Base-by-base conservation (phyloP, 2,797 vertebrate species). In the Sylvilagus floridanus region DNA sequence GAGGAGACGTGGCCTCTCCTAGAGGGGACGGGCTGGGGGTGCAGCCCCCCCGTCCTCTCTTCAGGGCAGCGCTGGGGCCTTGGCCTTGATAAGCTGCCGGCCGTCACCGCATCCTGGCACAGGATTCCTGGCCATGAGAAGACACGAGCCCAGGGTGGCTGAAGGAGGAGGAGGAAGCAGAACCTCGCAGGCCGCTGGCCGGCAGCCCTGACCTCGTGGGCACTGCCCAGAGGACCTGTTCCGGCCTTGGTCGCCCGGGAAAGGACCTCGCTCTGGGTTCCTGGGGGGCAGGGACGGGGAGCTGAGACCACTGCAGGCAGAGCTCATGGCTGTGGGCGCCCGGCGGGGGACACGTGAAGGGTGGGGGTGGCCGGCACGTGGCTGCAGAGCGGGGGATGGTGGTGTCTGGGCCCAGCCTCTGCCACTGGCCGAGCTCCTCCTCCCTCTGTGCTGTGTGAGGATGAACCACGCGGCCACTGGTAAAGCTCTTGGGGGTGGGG, bases 91-190 rank as follows among this genome's bases (percentile, higher is more conserved):
- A 28, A 90, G 60, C 42, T 2, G 0, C 47, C 0, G 0, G 47
- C 42, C 84, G 57, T 6, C 42, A 4, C 22, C 0, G 4, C 19
- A 12, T n/a, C 28, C 75, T 57, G 7, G 17, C 69, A 11, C 11
- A 30, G 26, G 60, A 28, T 32, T 57, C 42, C 24, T 4, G 10
- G 63, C 76, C 16, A 69, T 88, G 32, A 30, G 90, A 68, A 35
- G 87, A 52, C 42, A 14, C 1, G 82, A 32, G 13, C 8, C 79
- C 2, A 0, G 32, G 19, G 22, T 63, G 95, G 93, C 77, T 62
- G 47, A 95, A 73, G 93, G 21, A 28, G 6, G 72, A 37, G 68
- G 66, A 84, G 92, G 95, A 88, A 85, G 60, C 6, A 60, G 19
- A 47, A 60, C 60, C 65, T 30, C 1, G 60, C 76, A 0, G 9